Base-by-base conservation (phyloP, 1,140 invertebrate genomes). In the Aphidius ervi region DNA sequence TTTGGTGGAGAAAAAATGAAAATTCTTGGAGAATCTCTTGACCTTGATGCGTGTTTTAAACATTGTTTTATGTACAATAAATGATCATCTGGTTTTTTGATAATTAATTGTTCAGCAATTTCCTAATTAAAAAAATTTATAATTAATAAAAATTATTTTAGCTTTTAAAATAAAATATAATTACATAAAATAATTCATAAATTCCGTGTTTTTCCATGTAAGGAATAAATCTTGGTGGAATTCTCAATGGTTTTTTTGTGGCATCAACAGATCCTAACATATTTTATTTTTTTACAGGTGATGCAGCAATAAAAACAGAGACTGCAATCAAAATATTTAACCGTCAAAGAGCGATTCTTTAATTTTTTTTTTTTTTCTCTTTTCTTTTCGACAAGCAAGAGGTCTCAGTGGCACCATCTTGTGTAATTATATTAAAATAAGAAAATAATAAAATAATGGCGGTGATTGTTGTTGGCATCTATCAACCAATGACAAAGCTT, bases 161-260 rank as follows among this genome's bases (percentile, higher is more conserved):
- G 2, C 10, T 37, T 41, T 43, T 6, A 43, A 58, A 48, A 56
- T 31, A 50, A 42, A 46, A 65, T 20, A 46, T 43, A 67, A 56
- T 66, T 68, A 81, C 79, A 58, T 82, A 72, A 67, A 83, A 82
- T 7, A 84, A 65, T 71, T 82, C 81, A 47, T 79, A 79, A 64
- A 83, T 79, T 59, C 75, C 70, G 66, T 83, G 78, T 62, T 81
- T 83, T 61, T 83, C 82, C 58, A 83, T 65, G 59, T 83, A 84
- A 8, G 81, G 76, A 41, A 79, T 62, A 56, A 82, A 80, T 68
- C 67, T 68, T 8, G 74, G 60, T 6, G 77, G 76, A 50, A 80
- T 70, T 9, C 46, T 67, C 16, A 76, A 60, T 39, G 73, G 70
- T 58, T 69, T 63, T 65, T 71, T 75, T 9, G 66, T 70, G 5